A percentile compares a stretch with the other conserved stretches of the same genome.
Conservation (phyloP, 2,797 vertebrate species). For the Lates japonicus region DNA sequence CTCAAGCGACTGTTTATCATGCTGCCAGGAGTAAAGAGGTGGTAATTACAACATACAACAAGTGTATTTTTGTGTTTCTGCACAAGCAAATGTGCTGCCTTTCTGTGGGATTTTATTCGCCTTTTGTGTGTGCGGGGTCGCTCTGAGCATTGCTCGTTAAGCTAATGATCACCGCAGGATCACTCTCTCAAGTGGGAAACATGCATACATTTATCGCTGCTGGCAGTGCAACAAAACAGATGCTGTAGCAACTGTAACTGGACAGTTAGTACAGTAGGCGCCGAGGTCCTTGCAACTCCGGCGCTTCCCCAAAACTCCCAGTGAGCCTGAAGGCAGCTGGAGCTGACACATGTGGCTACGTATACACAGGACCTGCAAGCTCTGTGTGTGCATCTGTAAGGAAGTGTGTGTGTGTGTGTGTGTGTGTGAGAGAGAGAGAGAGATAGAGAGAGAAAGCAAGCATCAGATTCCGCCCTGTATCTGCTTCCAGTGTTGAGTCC, state of each 20-base stretch:
- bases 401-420: constrained; percentile 16
- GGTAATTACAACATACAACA: constrained; percentile 57
- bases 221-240: constrained; percentile 67
- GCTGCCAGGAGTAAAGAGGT: constrained; percentile 55
- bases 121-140: constrained; percentile 18
- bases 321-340: constrained; percentile 62
- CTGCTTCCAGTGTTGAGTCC: constrained; percentile 31
- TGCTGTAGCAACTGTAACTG: constrained; percentile 69
- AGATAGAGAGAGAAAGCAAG: background rate
- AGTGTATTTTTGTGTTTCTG: constrained; percentile 5
- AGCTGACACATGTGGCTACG: constrained; percentile 57
- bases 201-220: constrained; percentile 64
- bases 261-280: constrained; percentile 54
- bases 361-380: background rate
- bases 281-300: constrained; percentile 52
- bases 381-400: background rate
- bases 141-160: constrained; percentile 54
- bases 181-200: constrained; percentile 63
- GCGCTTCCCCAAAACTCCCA: constrained; percentile 49
- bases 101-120: constrained; percentile 18
- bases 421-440: background rate
- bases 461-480: constrained; percentile 29
- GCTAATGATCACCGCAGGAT: constrained; percentile 68
- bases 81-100: constrained; percentile 3
- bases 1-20: constrained; percentile 27